Percentiles rank a stretch among this genome's conserved stretches.
Conservation (phyloP, 2,797 vertebrate genomes). For the Microchirus variegatus region DNA sequence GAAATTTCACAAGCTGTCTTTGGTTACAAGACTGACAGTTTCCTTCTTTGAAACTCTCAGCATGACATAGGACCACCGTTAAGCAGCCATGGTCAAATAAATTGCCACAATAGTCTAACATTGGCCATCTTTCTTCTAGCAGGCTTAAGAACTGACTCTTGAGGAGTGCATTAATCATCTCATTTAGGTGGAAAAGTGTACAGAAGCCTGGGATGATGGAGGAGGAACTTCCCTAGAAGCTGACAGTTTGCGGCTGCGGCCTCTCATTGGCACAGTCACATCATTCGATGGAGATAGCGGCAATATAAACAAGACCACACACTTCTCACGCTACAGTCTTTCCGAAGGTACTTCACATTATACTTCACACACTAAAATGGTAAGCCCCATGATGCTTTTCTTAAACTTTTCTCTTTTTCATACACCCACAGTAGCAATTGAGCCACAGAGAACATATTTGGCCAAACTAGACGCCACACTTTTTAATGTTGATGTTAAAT, state of each 20-base stretch:
- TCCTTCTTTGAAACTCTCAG: too few species aligned
- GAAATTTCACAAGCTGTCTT: too few species aligned
- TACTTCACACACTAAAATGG: not conserved
- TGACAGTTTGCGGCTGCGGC: conserved; percentile 70
- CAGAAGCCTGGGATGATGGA: conserved; percentile 81
- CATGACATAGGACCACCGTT: too few species aligned
- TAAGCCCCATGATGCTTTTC: not conserved
- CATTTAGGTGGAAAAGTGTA: conserved; percentile 84
- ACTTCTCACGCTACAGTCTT: conserved; percentile 82
- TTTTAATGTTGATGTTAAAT: conserved; percentile 14
- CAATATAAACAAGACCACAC: conserved; percentile 89
- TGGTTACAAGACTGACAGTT: too few species aligned
- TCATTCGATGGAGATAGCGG: conserved; percentile 83
- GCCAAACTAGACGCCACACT: not conserved
- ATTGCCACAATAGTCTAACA: too few species aligned
- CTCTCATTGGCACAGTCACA: conserved; percentile 90
- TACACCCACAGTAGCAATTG: not conserved
- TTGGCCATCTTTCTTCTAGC: too few species aligned
- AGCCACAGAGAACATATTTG: not conserved
- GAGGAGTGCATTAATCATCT: too few species aligned
- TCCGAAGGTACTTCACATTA: conserved; percentile 84
- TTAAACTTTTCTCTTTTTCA: not conserved
- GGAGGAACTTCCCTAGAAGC: conserved; percentile 40
- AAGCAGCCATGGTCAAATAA: too few species aligned
- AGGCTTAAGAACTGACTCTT: not conserved